Conservation (phyloP, 2,113 vertebrate genomes). For the Heterotis niloticus region DNA sequence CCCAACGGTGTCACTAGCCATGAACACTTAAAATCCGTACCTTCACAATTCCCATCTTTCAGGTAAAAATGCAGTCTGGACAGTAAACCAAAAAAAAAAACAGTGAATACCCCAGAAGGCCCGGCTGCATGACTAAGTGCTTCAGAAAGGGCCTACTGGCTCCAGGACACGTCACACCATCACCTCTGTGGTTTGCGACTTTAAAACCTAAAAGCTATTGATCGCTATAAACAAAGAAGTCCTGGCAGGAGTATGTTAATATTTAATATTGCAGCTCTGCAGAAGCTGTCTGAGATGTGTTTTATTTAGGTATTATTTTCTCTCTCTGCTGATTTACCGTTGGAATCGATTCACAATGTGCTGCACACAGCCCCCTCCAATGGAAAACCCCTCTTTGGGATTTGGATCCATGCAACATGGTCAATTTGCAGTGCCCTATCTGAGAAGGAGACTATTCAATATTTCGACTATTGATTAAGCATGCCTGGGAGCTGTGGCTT, state of each 20-base stretch:
- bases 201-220: conserved; percentile 28
- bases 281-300: conserved; percentile 24
- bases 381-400: neutral
- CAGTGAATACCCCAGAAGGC: neutral
- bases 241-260: conserved; percentile 19
- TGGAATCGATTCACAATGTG: conserved; percentile 13
- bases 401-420: neutral
- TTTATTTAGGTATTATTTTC: conserved; percentile 30
- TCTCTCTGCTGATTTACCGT: conserved; percentile 20
- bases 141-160: neutral
- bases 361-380: neutral
- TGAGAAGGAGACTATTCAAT: conserved; percentile 4
- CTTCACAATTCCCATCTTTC: neutral
- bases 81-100: neutral
- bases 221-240: conserved; percentile 16
- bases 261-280: conserved; percentile 22
- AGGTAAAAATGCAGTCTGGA: neutral
- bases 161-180: neutral
- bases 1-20: neutral
- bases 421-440: neutral
- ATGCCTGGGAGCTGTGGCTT: neutral
- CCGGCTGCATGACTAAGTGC: neutral
- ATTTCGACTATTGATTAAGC: conserved; percentile 15
- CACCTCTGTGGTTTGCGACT: neutral
- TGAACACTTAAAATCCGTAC: neutral